Evolutionary conservation across 2,113 vertebrate genomes (phyloP), one percentile per base, ranked within the genome.

Genomic region (Oreochromis spilurus): DNA sequence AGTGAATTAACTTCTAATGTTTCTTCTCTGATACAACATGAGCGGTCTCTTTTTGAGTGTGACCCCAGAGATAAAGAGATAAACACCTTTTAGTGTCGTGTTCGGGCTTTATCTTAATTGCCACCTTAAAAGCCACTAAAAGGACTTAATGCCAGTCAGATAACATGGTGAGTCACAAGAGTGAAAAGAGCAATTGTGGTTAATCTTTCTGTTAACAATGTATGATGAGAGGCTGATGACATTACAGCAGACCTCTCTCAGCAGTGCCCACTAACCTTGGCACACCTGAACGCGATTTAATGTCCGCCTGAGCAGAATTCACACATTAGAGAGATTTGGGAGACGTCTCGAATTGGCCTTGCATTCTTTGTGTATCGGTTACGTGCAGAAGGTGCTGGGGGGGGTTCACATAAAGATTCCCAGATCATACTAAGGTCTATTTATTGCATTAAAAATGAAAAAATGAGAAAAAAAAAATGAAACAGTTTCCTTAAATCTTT

Each of bases 251-350:
- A 80, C 21, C 50, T 91, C 92, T 90, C 54, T 93, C 93, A 91
- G 65, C 91, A 29, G 88, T 48, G 80, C 52, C 62, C 85, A 90
- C 89, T 93, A 55, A 87, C 70, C 24, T 77, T 86, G 88, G 90
- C 91, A 89, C 91, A 94, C 90, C 91, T 94, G 92, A 89, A 67
- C 45, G 79, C 57, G 78, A 87, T 89, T 90, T 83, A 93, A 29
- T 52, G 43, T 65, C 34, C 16, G 7, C 6, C 21, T 84, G 11
- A 81, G 62, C 3, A 70, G 29, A 78, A 57, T 70, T 87, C 58
- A 86, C 89, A 62, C 86, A 83, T 87, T 78, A 36, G 14, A 62
- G 70, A 72, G 72, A 50, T 86, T 45, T 60, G 34, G 85, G 31
- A 45, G 40, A 45, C 24, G 16, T 21, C 36, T 65, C 19, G 4